These are phyloP conservation scores for Araneus ventricosus DNA, from an alignment of 1,140 invertebrate species.

Conservation along the genomic window DNA sequence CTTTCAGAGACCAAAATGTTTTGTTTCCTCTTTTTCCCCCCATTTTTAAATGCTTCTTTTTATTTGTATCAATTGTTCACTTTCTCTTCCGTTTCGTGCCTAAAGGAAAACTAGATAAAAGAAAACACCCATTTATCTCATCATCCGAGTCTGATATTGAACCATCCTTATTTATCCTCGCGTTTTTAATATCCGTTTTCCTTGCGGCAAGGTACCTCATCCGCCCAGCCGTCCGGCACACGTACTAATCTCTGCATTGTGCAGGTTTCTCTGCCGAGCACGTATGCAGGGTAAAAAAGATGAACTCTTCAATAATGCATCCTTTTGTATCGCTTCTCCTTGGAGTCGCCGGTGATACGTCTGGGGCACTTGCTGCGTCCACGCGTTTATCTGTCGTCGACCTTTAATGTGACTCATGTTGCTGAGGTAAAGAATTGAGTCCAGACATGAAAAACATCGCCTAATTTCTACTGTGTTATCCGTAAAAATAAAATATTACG, in stretches of 20 bases:
- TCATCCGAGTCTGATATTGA: too few species aligned
- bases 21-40: too few species aligned
- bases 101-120: too few species aligned
- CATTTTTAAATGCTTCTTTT: too few species aligned
- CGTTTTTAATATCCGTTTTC: background rate
- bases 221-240: background rate
- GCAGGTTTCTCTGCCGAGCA: background rate
- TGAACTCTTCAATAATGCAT: background rate
- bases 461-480: too few species aligned
- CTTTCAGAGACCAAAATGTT: too few species aligned
- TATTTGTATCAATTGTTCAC: too few species aligned
- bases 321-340: background rate
- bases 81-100: too few species aligned
- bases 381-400: background rate
- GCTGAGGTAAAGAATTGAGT: background rate
- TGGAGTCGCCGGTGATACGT: background rate
- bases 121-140: too few species aligned
- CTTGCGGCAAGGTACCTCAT: background rate
- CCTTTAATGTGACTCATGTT: background rate
- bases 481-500: too few species aligned
- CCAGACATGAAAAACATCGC: too few species aligned
- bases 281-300: background rate
- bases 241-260: slow-evolving; percentile 3
- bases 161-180: too few species aligned
- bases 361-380: background rate